A percentile compares a stretch with the other conserved stretches of the same genome.
Conservation (phyloP, 2,888 invertebrate species). For the Pseudococcus jackbeardsleyi region DNA sequence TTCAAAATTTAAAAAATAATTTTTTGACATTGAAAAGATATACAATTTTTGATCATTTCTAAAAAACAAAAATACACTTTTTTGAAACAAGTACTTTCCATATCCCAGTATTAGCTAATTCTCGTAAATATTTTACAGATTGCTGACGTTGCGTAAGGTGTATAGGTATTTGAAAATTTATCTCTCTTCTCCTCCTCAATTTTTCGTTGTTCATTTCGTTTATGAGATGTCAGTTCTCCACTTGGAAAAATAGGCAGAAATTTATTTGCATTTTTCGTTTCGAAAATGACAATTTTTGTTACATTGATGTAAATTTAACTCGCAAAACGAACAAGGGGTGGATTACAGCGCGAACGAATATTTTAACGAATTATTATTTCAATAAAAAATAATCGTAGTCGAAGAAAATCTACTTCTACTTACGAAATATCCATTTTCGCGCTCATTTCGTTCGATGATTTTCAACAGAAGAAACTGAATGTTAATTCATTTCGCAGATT, state of each 20-base stretch:
- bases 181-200: no score
- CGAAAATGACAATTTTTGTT: neutral
- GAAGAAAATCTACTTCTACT: neutral
- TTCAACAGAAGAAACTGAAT: neutral
- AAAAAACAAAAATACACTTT: no score
- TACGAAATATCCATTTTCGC: neutral
- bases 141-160: no score
- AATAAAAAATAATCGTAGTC: neutral
- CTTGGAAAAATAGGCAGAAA: neutral
- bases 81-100: no score
- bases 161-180: no score
- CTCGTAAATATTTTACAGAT: no score
- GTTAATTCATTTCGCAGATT: conserved; percentile 39
- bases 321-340: neutral
- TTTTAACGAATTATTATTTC: neutral
- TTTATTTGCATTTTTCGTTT: neutral
- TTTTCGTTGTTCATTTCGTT: no score
- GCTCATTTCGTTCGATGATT: neutral
- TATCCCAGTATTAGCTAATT: no score
- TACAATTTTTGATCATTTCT: no score
- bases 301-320: neutral
- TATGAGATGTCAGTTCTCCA: no score
- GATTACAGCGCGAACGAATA: neutral
- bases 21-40: no score
- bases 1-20: no score